phyloP scores from a whole-genome alignment of 1,140 invertebrate genomes.

The Acyrthosiphon pisum region DNA sequence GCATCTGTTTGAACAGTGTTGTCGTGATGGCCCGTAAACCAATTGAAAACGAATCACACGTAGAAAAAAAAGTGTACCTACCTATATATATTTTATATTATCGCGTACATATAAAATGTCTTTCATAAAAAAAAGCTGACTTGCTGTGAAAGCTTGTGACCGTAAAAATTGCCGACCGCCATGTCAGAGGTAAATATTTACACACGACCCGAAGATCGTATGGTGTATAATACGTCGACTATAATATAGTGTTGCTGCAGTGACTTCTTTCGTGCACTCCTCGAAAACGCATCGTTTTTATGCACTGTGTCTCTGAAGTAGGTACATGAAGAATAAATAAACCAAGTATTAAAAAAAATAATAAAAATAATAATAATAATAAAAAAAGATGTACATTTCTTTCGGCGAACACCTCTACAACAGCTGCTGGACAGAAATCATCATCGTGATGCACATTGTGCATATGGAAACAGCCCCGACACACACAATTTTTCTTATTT shows the following conservation, averaged over 20 bases:
- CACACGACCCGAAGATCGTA: neutral
- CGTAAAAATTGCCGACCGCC: slow-evolving; percentile 27
- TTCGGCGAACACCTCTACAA: neutral
- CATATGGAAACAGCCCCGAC: neutral
- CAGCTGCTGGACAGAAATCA: neutral
- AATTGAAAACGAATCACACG: neutral
- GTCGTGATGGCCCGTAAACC: slow-evolving; percentile 11
- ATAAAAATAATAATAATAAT: neutral
- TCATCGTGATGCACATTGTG: neutral
- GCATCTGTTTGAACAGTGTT: neutral
- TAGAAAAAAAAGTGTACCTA: neutral
- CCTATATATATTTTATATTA: neutral
- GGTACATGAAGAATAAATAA: neutral
- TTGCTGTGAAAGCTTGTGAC: slow-evolving; percentile 9
- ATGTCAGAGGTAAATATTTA: slow-evolving; percentile 36
- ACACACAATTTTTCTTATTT: neutral
- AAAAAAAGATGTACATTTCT: neutral
- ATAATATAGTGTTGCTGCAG: neutral
- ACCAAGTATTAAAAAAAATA: neutral
- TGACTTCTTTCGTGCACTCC: slow-evolving; percentile 19
- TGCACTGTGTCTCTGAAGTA: slow-evolving; percentile 16
- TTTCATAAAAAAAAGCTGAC: slow-evolving; percentile 23
- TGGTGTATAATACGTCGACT: neutral
- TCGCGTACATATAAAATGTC: neutral
- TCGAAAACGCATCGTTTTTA: slow-evolving; percentile 17